Conservation (phyloP, 1,140 invertebrate species). For the Whitmania pigra region DNA sequence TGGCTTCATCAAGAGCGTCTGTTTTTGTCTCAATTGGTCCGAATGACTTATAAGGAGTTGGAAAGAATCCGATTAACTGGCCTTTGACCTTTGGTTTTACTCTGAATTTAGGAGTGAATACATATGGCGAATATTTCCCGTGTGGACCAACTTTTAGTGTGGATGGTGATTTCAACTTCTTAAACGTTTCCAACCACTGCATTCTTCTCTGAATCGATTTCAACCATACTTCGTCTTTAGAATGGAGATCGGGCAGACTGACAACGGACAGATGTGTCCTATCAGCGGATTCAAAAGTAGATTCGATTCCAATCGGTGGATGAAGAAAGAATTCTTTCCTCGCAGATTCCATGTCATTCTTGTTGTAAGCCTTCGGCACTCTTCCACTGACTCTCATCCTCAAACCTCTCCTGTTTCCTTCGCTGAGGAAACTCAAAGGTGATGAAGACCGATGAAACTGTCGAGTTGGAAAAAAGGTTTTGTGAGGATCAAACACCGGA, state of each 20-base stretch:
- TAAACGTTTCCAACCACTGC: slow-evolving; percentile 4
- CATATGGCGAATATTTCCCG: not conserved
- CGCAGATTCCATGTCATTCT: slow-evolving; percentile 8
- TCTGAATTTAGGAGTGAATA: not conserved
- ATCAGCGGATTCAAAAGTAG: slow-evolving; percentile 17
- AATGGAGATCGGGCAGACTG: slow-evolving; percentile 7
- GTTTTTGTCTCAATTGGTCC: slow-evolving; percentile 24
- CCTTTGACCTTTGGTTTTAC: not conserved
- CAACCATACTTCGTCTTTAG: not conserved
- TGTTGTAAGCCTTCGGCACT: slow-evolving; percentile 24
- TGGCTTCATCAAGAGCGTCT: slow-evolving; percentile 21
- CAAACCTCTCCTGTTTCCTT: slow-evolving; percentile 16
- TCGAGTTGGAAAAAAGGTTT: not conserved
- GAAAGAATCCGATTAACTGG: slow-evolving; percentile 18
- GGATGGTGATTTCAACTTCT: slow-evolving; percentile 6
- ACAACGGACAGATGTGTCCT: slow-evolving; percentile 9
- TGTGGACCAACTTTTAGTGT: no score
- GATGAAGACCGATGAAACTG: not conserved
- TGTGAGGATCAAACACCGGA: not conserved
- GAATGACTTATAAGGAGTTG: slow-evolving; percentile 24
- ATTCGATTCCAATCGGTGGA: slow-evolving; percentile 19
- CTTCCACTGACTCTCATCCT: slow-evolving; percentile 18
- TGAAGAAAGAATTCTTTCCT: slow-evolving; percentile 22
- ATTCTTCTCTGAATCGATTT: slow-evolving; percentile 5
- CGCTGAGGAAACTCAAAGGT: slow-evolving; percentile 11